Evolutionary conservation across 1,140 invertebrate species (phyloP).

Genomic region (Gerris buenoi): DNA sequence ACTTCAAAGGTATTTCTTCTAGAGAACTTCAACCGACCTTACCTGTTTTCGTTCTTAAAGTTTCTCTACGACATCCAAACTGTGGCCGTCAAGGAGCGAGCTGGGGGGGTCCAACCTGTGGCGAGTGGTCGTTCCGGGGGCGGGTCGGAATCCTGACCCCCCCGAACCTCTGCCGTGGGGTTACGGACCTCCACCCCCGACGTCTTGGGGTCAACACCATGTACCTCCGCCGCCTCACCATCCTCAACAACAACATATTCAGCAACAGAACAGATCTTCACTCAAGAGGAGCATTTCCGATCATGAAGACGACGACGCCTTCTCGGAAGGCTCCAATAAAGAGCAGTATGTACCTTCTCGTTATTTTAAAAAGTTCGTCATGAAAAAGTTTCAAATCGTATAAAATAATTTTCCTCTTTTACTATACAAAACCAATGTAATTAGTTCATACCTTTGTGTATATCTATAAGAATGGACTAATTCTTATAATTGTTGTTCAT

Average conservation of each 20-base stretch:
- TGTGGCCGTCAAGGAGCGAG: conserved; percentile 2
- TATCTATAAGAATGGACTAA: too few relatives aligned
- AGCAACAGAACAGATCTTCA: conserved; percentile 15
- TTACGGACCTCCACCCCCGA: conserved; percentile 20
- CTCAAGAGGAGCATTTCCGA: conserved; percentile 55
- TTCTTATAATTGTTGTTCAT: too few relatives aligned
- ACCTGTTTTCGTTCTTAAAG: too few relatives aligned
- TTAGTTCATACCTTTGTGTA: too few relatives aligned
- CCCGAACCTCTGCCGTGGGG: conserved; percentile 20
- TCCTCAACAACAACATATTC: conserved; percentile 19
- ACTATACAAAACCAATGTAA: too few relatives aligned
- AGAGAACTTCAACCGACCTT: too few relatives aligned
- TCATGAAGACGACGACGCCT: conserved; percentile 61
- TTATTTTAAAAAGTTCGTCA: too few relatives aligned
- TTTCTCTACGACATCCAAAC: too few relatives aligned
- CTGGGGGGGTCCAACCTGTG: conserved; percentile 29
- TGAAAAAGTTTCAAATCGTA: too few relatives aligned
- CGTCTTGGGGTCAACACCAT: conserved; percentile 16
- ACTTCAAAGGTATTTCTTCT: too few relatives aligned
- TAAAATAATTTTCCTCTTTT: too few relatives aligned
- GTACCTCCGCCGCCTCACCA: conserved; percentile 21
- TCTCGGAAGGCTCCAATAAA: conserved; percentile 67
- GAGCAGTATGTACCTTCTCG: conserved; percentile 45
- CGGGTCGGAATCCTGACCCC: conserved; percentile 25
- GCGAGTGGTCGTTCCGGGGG: conserved; percentile 36